phyloP scores from a whole-genome alignment of 2,113 vertebrate species.

The Casuarius casuarius region DNA sequence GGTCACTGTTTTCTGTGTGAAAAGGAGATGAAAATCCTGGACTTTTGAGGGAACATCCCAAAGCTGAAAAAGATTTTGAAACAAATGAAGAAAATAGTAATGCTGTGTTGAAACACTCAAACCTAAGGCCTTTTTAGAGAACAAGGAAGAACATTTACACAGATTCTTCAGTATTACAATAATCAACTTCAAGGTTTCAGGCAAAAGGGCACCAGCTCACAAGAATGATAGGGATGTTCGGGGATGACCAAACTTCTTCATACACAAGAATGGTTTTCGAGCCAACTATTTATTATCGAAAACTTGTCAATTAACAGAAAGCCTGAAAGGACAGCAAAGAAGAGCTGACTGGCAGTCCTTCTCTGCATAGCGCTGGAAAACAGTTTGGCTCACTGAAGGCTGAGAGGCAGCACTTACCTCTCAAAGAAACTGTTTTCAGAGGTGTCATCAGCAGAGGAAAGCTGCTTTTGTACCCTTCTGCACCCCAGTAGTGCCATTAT shows the following conservation, averaged over 20 bases:
- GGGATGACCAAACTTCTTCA: neutral
- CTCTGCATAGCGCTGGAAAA: neutral
- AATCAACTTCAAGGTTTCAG: neutral
- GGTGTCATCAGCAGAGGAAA: neutral
- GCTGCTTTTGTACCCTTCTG: neutral
- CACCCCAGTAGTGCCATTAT: neutral
- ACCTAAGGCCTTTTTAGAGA: neutral
- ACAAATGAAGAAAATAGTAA: neutral
- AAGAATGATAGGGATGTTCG: neutral
- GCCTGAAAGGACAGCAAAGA: slow-evolving; percentile 7
- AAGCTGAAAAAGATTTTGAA: neutral
- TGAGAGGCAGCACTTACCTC: neutral
- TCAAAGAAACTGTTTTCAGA: neutral
- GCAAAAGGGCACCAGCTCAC: neutral
- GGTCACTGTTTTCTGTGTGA: neutral
- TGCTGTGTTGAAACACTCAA: neutral
- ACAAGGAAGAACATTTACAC: neutral
- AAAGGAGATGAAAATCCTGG: neutral
- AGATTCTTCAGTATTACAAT: neutral
- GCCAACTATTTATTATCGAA: neutral
- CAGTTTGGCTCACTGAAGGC: neutral
- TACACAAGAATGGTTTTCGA: neutral
- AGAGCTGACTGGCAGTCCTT: neutral
- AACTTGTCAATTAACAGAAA: slow-evolving; percentile 48
- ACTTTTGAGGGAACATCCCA: neutral